These are phyloP conservation scores for Nannoperca obscura DNA, from an alignment of 2,797 vertebrate genomes.

Conservation along the genomic window DNA sequence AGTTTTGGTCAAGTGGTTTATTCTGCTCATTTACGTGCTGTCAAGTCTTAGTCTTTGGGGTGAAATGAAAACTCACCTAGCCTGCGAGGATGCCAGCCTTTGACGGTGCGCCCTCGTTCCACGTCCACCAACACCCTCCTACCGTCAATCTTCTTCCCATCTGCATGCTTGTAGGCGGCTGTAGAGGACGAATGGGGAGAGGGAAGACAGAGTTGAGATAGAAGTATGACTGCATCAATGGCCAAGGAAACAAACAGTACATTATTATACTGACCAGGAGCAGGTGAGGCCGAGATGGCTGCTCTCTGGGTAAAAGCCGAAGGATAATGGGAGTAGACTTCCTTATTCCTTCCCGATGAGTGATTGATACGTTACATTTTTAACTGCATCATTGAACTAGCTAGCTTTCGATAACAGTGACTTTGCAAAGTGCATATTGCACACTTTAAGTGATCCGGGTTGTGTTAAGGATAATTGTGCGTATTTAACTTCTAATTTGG, in stretches of 20 bases:
- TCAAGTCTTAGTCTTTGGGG: neutral
- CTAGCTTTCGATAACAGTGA: neutral
- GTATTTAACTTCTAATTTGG: too few species aligned
- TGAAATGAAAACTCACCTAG: slow-evolving; percentile 82
- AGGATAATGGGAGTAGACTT: slow-evolving; percentile 80
- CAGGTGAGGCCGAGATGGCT: slow-evolving; percentile 81
- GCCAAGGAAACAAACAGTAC: slow-evolving; percentile 79
- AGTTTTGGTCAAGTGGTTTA: neutral
- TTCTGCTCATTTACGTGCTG: too few species aligned
- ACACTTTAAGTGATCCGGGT: neutral
- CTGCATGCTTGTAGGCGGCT: slow-evolving; percentile 97
- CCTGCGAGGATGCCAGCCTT: slow-evolving; percentile 94
- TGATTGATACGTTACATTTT: slow-evolving; percentile 59
- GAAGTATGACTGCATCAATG: slow-evolving; percentile 37
- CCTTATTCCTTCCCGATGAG: slow-evolving; percentile 80
- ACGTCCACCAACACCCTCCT: slow-evolving; percentile 94
- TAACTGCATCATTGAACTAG: slow-evolving; percentile 27
- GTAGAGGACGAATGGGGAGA: slow-evolving; percentile 75
- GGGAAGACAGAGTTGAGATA: slow-evolving; percentile 57
- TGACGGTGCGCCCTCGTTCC: slow-evolving; percentile 94
- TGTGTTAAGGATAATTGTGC: neutral
- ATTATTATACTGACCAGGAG: slow-evolving; percentile 85
- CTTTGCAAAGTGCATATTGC: neutral
- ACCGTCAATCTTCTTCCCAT: slow-evolving; percentile 96
- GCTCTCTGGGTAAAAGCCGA: slow-evolving; percentile 84